These are phyloP conservation scores for Chamaetylas fuelleborni DNA, from an alignment of 2,113 vertebrate genomes.

Conservation along the genomic window DNA sequence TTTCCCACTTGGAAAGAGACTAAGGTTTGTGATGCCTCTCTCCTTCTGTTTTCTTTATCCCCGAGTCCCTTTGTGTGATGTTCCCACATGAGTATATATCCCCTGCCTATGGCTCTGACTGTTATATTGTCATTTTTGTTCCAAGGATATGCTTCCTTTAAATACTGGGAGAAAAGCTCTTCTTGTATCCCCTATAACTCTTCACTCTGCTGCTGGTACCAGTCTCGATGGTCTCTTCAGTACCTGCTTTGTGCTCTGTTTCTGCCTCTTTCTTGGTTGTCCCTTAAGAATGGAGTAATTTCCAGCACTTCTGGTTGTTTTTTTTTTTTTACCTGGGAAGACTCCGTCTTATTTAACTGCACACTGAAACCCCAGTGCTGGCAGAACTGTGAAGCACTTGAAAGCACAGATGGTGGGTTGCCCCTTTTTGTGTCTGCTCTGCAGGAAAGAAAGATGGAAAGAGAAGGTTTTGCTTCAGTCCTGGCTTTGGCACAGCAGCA, in stretches of 20 bases:
- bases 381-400: not conserved
- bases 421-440: not conserved
- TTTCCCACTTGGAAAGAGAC: not conserved
- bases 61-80: not conserved
- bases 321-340: not conserved
- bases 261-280: not conserved
- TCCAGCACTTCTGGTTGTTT: not conserved
- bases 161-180: not conserved
- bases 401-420: conserved; percentile 21
- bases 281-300: not conserved
- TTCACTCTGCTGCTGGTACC: not conserved
- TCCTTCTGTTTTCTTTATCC: not conserved
- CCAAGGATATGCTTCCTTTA: not conserved
- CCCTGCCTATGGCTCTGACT: not conserved
- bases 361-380: not conserved
- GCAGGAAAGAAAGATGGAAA: not conserved
- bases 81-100: not conserved
- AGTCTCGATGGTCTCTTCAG: not conserved
- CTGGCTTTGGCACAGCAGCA: not conserved
- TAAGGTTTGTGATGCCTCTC: not conserved
- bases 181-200: not conserved
- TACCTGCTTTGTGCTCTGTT: not conserved
- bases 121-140: not conserved
- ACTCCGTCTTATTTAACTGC: not conserved
- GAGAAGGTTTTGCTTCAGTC: not conserved